Evolutionary conservation across 35 echinoderm and acorn worm species (phyloP).

Genomic region (Diadema setosum): DNA sequence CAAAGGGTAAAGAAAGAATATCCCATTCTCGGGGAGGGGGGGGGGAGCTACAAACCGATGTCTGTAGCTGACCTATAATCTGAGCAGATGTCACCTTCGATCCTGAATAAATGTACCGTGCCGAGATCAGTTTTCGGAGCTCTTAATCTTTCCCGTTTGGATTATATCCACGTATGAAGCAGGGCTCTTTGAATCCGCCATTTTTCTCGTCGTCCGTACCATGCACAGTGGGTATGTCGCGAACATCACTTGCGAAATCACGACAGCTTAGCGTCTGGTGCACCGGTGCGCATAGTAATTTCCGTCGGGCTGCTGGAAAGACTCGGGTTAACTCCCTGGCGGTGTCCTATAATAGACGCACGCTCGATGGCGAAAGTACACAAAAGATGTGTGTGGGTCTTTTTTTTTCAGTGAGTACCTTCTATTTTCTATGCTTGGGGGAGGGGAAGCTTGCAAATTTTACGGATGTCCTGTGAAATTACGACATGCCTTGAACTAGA

Average conservation of each 20-base stretch:
- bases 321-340: neutral
- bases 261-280: neutral
- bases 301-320: neutral
- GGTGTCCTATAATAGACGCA: neutral
- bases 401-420: neutral
- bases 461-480: neutral
- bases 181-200: neutral
- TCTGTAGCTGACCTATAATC: neutral
- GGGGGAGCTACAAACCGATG: neutral
- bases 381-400: neutral
- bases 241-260: slow-evolving; percentile 19
- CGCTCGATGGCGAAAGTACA: neutral
- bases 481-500: neutral
- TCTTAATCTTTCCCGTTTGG: neutral
- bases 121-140: neutral
- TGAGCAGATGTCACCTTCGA: neutral
- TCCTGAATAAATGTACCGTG: neutral
- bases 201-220: neutral
- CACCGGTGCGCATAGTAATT: slow-evolving; percentile 9
- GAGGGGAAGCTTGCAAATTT: neutral
- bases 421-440: too few species aligned
- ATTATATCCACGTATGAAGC: neutral
- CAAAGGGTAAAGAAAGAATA: too few species aligned
- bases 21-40: too few species aligned
- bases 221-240: neutral